A percentile compares a stretch with the other conserved stretches of the same genome.
phyloP scores from a whole-genome alignment of 1,140 invertebrate species.

The Papilio dardanus region DNA sequence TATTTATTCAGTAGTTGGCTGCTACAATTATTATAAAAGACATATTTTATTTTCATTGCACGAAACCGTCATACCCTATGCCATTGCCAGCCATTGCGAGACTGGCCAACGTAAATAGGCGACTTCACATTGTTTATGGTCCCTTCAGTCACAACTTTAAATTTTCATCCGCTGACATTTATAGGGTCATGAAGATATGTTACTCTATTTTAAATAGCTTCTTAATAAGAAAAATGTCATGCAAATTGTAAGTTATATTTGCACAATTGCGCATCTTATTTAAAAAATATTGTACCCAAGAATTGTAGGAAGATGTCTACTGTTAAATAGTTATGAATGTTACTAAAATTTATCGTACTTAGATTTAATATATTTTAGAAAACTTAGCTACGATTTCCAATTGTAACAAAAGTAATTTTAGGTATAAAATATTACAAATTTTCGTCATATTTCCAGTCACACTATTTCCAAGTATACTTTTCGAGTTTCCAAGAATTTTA shows the following conservation, averaged over 20 bases:
- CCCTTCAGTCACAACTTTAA: conserved; percentile 38
- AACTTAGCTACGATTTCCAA: background rate
- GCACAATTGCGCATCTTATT: conserved; percentile 47
- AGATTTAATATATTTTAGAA: background rate
- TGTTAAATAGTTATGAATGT: background rate
- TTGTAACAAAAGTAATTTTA: background rate
- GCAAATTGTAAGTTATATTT: conserved; percentile 54
- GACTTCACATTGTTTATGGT: conserved; percentile 39
- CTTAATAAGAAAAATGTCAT: conserved; percentile 39
- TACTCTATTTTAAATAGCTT: conserved; percentile 40
- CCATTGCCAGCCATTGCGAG: conserved; percentile 32
- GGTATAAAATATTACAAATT: no score
- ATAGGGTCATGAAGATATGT: conserved; percentile 36
- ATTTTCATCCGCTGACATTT: conserved; percentile 44
- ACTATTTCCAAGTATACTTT: background rate
- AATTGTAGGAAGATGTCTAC: conserved; percentile 27
- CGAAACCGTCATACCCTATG: conserved; percentile 21
- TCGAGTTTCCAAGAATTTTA: background rate
- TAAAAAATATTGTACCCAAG: conserved; percentile 38
- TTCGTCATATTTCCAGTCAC: no score
- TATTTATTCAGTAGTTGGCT: conserved; percentile 38
- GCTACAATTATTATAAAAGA: conserved; percentile 39
- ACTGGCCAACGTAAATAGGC: conserved; percentile 30
- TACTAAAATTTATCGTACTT: background rate
- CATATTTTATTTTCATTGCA: conserved; percentile 38